Evolutionary conservation across 1,140 invertebrate genomes (phyloP).

Genomic region (Aphelinus atriplicis): DNA sequence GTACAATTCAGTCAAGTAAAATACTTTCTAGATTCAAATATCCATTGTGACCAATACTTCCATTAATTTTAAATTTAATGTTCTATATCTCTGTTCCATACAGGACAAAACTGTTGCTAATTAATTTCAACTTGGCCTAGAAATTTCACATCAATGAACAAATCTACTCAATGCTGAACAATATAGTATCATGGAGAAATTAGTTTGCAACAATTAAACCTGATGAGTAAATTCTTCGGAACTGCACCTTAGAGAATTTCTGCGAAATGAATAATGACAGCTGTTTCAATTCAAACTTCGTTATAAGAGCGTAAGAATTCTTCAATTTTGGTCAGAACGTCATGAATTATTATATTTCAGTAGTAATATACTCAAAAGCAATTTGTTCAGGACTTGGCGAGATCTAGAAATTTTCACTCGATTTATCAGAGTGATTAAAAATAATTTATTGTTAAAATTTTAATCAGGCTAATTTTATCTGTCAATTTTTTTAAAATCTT

Average conservation of each 20-base stretch:
- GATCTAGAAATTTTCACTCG: too few species aligned
- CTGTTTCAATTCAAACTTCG: slow-evolving; percentile 9
- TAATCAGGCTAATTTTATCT: too few species aligned
- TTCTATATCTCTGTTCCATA: slow-evolving; percentile 16
- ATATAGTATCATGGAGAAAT: slow-evolving; percentile 10
- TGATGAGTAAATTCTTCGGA: slow-evolving; percentile 25
- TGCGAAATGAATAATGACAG: neutral
- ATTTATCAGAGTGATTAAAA: too few species aligned
- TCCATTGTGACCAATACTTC: slow-evolving; percentile 1
- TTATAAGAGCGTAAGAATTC: slow-evolving; percentile 30
- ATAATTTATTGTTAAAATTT: too few species aligned
- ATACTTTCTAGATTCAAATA: slow-evolving; percentile 3
- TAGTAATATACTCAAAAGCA: neutral
- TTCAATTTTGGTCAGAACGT: neutral
- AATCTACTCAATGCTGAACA: slow-evolving; percentile 18
- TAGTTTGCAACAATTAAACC: slow-evolving; percentile 26
- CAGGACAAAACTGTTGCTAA: slow-evolving; percentile 22
- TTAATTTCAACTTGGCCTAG: slow-evolving; percentile 15
- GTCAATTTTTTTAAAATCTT: neutral
- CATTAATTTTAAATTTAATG: slow-evolving; percentile 19
- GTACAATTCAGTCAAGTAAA: slow-evolving; percentile 34
- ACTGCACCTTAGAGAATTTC: neutral
- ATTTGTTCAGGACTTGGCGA: too few species aligned
- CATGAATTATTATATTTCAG: neutral
- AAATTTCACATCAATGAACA: slow-evolving; percentile 20